Evolutionary conservation across 2,797 vertebrate genomes (phyloP).

Genomic region (Lindbergichthys nudifrons): DNA sequence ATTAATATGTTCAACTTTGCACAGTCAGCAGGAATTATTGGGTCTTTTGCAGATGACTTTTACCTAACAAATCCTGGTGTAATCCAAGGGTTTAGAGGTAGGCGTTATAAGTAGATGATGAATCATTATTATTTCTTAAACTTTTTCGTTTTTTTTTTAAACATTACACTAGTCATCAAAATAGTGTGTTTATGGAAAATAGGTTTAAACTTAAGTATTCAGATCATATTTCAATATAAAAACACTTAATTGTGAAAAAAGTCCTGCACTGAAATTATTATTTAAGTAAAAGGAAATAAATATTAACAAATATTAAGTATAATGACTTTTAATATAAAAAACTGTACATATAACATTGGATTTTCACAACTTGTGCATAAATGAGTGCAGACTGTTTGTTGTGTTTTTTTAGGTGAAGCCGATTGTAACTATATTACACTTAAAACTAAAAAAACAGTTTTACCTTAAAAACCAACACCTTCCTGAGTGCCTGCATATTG

Average conservation of each 20-base stretch:
- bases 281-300: neutral
- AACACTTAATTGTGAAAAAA: neutral
- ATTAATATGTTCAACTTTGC: neutral
- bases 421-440: neutral
- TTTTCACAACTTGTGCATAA: neutral
- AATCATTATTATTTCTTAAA: neutral
- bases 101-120: neutral
- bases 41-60: neutral
- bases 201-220: neutral
- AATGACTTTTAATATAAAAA: too few relatives aligned
- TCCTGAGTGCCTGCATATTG: neutral
- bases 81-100: neutral
- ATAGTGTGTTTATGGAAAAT: neutral
- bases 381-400: neutral
- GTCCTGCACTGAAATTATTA: neutral
- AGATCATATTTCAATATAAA: neutral
- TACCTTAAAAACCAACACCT: neutral
- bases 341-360: neutral
- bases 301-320: neutral
- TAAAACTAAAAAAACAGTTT: neutral
- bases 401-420: slow-evolving; percentile 1
- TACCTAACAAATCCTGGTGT: neutral
- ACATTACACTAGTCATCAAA: neutral
- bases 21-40: neutral
- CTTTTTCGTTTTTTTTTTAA: neutral